Base-by-base conservation (phyloP, 1,140 invertebrate species). In the Leptonema lineaticorne region DNA sequence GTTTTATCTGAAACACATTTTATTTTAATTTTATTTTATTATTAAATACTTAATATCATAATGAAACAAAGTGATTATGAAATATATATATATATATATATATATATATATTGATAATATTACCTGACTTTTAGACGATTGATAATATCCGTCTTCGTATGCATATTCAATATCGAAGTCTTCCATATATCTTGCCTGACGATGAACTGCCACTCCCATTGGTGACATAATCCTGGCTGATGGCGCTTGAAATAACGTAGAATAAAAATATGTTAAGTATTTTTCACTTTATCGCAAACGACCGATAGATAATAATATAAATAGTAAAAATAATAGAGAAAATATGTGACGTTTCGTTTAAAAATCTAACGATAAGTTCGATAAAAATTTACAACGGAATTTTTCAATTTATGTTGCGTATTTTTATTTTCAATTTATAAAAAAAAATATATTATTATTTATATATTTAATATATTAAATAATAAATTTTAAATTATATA, bases 161-260 rank as follows among this genome's bases (percentile, higher is more conserved):
- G 81, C 78, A 68, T 79, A 80, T 63, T 82, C 83, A 57, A 82
- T 78, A 63, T 85, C 84, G 7, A 82, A 78, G 62, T 79, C 78
- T 16, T 73, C 69, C 69, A 66, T 67, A 53, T 70, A 71, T 33
- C 63, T 73, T 14, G 78, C 76, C 73, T 86, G 86, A 7, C 85
- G 78, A 56, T 85, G 84, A 7, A 87, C 83, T 0, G 86, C 84
- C 69, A 89, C 88, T 4, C 88, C 87, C 78, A 89, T 83, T 1
- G 88, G 85, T 0, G 87, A 87, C 87, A 89, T 89, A 29, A 89
- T 87, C 16, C 86, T 82, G 4, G 87, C 85, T 28, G 85, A 85
- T 5, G 80, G 79, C 6, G 73, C 68, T 72, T 77, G 9, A 56
- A 45, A 65, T 56, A 50, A 45, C 22, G 18, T 33, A 22, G 4